These are phyloP conservation scores for Hydrolagus affinis DNA, from an alignment of 2,113 vertebrate genomes.

Conservation along the genomic window DNA sequence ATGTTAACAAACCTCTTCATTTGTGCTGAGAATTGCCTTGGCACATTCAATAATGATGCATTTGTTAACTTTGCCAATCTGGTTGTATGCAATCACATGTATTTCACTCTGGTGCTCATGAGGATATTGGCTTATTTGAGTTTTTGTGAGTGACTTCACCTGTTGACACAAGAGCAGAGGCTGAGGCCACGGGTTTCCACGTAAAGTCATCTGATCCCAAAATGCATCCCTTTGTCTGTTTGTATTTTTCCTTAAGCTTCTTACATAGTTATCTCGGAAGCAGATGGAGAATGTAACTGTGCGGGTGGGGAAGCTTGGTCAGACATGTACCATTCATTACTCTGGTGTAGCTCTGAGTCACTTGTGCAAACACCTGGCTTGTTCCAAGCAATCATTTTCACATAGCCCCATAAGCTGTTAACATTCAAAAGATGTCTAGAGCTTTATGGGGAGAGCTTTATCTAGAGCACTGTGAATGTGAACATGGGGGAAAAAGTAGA, in stretches of 20 bases:
- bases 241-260: neutral
- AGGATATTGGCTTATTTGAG: neutral
- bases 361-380: too few relatives aligned
- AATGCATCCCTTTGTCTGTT: neutral
- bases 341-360: too few relatives aligned
- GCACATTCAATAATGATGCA: neutral
- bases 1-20: too few relatives aligned
- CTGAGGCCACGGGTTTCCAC: neutral
- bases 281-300: neutral
- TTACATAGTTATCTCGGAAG: neutral
- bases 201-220: neutral
- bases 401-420: too few relatives aligned
- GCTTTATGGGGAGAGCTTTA: too few relatives aligned
- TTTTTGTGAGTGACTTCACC: neutral
- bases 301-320: too few relatives aligned
- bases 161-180: neutral
- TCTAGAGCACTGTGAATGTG: too few relatives aligned
- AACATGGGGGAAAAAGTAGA: too few relatives aligned
- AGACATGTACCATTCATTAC: too few relatives aligned
- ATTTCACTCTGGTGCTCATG: neutral
- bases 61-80: neutral
- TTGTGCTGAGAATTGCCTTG: neutral
- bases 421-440: too few relatives aligned
- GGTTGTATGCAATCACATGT: neutral
- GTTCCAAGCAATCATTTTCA: too few relatives aligned